Evolutionary conservation across 2,888 invertebrate genomes (phyloP), one percentile per base, ranked within the genome.

Genomic region (Amaurobius ferox): DNA sequence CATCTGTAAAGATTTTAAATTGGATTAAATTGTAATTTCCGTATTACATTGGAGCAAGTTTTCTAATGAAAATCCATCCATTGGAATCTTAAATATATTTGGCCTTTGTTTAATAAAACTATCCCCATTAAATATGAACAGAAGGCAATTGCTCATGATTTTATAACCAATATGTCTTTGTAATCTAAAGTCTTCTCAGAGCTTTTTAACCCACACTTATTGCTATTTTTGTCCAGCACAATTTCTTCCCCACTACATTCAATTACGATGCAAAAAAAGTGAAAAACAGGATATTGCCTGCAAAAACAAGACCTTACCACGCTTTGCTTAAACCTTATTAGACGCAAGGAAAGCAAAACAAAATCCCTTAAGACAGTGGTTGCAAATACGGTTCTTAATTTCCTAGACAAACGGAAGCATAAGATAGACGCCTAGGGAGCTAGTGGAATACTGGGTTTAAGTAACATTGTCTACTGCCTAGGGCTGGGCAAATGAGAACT

Each of bases 291-390:
- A 83, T 83, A 83, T 83, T 83, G 81, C 81, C 11, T 44, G 44
- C 6, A 79, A 74, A 70, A 13, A 13, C 40, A 76, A 74, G 62
- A 68, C 68, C 64, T 32, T 48, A 29, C 35, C 76, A 61, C 19
- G 64, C 81, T 83, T 83, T 83, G 76, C 81, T 76, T 83, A 83
- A 83, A 76, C 70, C 81, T 64, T 83, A 83, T 83, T 83, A 83
- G 81, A 67, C 40, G 28, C 44, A 48, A 39, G 39, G 29, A 26
- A n/a, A 35, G 74, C 66, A 68, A 74, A 67, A 74, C 61, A 81
- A 67, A 28, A 61, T 71, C 76, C 76, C 9, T 26, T 61, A 70
- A 61, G 35, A 32, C 30, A 48, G 74, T 67, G 80, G 80, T 76
- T 83, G 81, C 81, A 76, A 76, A 83, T 83, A 76, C 64, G 40